phyloP scores from a whole-genome alignment of 2,797 vertebrate genomes.

The Clarias platycephalus region DNA sequence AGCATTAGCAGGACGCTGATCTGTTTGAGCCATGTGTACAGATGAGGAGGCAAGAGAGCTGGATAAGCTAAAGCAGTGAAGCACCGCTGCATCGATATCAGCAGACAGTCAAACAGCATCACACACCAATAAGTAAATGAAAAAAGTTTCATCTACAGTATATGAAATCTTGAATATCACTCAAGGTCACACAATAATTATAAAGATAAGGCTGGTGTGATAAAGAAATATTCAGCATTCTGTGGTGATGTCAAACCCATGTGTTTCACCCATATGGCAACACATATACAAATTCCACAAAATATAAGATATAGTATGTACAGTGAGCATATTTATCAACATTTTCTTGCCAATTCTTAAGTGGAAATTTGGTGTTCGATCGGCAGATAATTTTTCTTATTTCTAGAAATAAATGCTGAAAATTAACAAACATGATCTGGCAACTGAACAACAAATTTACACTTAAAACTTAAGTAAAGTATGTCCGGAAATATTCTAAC shows the following conservation, averaged over 20 bases:
- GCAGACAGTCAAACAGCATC: not conserved
- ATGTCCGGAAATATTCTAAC: too few relatives aligned
- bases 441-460: too few relatives aligned
- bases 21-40: not conserved
- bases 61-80: not conserved
- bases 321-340: not conserved
- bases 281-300: not conserved
- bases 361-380: too few relatives aligned
- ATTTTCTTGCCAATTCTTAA: too few relatives aligned
- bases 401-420: too few relatives aligned
- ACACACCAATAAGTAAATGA: not conserved
- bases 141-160: not conserved
- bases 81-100: not conserved
- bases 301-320: not conserved
- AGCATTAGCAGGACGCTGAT: not conserved
- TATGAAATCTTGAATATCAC: not conserved
- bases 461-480: too few relatives aligned
- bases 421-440: too few relatives aligned
- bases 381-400: too few relatives aligned
- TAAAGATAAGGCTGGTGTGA: not conserved
- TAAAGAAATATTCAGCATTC: not conserved
- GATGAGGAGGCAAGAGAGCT: not conserved
- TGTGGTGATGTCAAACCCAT: not conserved
- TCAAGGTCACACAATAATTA: not conserved
- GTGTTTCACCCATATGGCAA: not conserved